Evolutionary conservation across 2,888 invertebrate genomes (phyloP), one percentile per base, ranked within the genome.

Genomic region (Rhamnusium bicolor): DNA sequence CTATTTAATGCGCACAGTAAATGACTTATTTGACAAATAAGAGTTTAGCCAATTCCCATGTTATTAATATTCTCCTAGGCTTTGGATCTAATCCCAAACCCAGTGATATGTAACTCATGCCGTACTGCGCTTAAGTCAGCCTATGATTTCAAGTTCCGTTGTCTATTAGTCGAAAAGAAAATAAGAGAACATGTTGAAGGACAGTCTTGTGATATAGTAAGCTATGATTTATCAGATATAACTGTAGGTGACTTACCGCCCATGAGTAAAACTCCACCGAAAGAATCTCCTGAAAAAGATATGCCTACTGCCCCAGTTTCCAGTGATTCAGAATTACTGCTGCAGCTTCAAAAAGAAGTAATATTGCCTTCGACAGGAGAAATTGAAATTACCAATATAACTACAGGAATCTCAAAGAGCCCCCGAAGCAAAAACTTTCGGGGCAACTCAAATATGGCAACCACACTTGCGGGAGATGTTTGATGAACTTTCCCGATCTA

Each of bases 121-220:
- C 77, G 82, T n/a, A 76, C 76, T 3, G 80, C 81, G 18, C 63
- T 83, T 7, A 81, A 82, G 69, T 78, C 79, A 3, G 80, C 83
- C 6, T 83, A 83, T 67, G 82, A 82, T 18, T 83, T 83, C 74
- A 83, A 83, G 60, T 77, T 77, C 6, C 69, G 81, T 10, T 84
- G 84, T 61, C 72, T 84, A 7, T 65, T 81, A 56, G 81, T 84
- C 6, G 84, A 84, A 60, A 84, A 84, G 51, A 82, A 81, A 71
- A 84, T 84, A 21, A 80, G 81, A 47, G 68, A 81, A 27, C 80
- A 82, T 71, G 81, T 83, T n/a, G 82, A 83, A 67, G 69, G 71
- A 10, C 79, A 81, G 53, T 76, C 81, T 27, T 58, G 71, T 14
- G 79, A 80, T 16, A 62, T 47, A 12, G 72, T 74, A 12, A 76